These are phyloP conservation scores for Psococerastis gibbosa DNA, from an alignment of 2,888 invertebrate genomes.

Conservation along the genomic window DNA sequence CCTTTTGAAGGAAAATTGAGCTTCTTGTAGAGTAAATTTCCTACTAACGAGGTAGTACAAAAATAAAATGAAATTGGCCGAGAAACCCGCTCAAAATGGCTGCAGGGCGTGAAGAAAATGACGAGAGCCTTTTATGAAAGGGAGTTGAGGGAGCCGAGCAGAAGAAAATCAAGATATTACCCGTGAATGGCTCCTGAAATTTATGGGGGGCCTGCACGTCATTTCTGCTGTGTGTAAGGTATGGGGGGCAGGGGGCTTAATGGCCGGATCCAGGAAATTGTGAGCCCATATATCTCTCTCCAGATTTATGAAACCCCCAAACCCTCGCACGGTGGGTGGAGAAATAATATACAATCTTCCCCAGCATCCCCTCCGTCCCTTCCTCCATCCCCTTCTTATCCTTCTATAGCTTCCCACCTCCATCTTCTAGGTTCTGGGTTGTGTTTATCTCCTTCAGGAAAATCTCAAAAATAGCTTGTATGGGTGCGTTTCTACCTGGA, in stretches of 20 bases:
- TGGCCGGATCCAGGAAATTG: conserved; percentile 82
- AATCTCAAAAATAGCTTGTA: not conserved
- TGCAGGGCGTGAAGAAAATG: too few relatives aligned
- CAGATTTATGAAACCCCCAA: conserved; percentile 78
- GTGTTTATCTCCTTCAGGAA: conserved; percentile 2
- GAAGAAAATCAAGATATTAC: conserved; percentile 7
- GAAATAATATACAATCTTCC: conserved; percentile 15
- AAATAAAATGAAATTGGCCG: too few relatives aligned
- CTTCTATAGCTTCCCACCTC: not conserved
- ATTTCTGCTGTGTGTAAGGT: conserved; percentile 1
- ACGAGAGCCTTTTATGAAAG: too few relatives aligned
- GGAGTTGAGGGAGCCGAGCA: too few relatives aligned
- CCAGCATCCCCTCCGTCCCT: conserved; percentile 20
- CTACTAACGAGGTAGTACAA: too few relatives aligned
- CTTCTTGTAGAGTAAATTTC: too few relatives aligned
- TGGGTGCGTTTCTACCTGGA: not conserved
- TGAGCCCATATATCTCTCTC: conserved; percentile 73
- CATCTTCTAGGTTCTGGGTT: not conserved
- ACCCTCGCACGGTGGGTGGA: conserved; percentile 32
- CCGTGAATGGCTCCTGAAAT: conserved; percentile 3
- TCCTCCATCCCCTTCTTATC: conserved; percentile 21
- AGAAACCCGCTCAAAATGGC: too few relatives aligned
- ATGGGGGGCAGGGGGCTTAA: conserved; percentile 29
- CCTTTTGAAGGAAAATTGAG: too few relatives aligned
- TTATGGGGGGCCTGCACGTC: conserved; percentile 2